These are phyloP conservation scores for Colistium nudipinnis DNA, from an alignment of 2,113 vertebrate genomes.

Conservation along the genomic window DNA sequence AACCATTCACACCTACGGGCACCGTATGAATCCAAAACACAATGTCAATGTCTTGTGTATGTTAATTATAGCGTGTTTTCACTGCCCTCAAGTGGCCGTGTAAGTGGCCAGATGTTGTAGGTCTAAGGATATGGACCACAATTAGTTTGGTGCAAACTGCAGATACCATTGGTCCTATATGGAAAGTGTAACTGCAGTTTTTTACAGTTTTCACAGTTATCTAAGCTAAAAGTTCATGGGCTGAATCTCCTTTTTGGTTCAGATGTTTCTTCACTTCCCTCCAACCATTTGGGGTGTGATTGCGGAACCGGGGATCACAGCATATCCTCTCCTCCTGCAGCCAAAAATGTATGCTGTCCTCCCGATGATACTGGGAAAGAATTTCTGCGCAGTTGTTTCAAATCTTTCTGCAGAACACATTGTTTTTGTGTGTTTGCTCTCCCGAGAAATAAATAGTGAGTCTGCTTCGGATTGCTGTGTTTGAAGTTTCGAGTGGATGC, in stretches of 20 bases:
- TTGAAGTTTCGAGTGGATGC: slow-evolving; percentile 46
- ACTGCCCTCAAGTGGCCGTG: background rate
- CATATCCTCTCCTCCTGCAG: slow-evolving; percentile 21
- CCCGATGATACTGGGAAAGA: slow-evolving; percentile 65
- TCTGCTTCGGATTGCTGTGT: slow-evolving; percentile 63
- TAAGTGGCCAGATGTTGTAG: background rate
- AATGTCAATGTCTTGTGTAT: no score
- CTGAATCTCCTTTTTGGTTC: background rate
- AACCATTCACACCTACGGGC: no score
- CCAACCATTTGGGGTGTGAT: slow-evolving; percentile 22
- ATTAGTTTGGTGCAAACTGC: background rate
- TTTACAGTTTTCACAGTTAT: background rate
- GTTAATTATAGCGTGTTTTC: background rate
- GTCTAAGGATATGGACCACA: background rate
- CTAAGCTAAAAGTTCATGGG: background rate
- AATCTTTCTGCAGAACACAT: slow-evolving; percentile 58
- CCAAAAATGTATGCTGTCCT: slow-evolving; percentile 39
- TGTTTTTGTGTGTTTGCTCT: slow-evolving; percentile 62
- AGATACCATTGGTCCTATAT: no score
- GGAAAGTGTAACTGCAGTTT: no score
- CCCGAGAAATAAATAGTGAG: slow-evolving; percentile 50
- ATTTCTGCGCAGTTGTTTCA: slow-evolving; percentile 73
- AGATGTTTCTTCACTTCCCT: background rate
- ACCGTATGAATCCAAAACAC: background rate
- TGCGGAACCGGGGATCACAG: slow-evolving; percentile 40